Conservation (phyloP, 2,888 invertebrate species). For the Brachyopa scutellaris region DNA sequence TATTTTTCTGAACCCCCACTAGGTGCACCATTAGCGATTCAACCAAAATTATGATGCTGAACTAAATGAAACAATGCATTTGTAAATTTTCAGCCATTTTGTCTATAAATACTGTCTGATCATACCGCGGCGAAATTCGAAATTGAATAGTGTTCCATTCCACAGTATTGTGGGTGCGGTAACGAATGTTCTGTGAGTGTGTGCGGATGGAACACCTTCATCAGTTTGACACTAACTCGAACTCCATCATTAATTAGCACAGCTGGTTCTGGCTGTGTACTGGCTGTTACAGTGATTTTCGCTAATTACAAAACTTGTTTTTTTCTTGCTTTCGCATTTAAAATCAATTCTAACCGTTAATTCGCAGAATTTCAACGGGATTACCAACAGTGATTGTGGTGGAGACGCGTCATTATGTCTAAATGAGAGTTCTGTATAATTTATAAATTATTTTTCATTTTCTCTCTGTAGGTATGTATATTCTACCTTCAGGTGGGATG, state of each 20-base stretch:
- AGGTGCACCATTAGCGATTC: background rate
- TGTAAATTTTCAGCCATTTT: background rate
- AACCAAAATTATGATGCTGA: background rate
- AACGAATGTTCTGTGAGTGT: background rate
- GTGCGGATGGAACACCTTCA: background rate
- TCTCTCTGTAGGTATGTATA: background rate
- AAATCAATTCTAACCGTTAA: constrained; percentile 19
- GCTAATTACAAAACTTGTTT: constrained; percentile 53
- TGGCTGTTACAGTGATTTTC: constrained; percentile 17
- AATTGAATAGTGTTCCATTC: background rate
- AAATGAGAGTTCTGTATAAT: constrained; percentile 18
- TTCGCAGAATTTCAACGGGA: constrained; percentile 19
- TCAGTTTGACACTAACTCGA: too few species aligned
- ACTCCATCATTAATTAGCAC: constrained; percentile 35
- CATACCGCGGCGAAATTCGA: background rate
- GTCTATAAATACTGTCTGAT: constrained; percentile 13
- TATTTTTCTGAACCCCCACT: background rate
- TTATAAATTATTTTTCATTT: constrained; percentile 15
- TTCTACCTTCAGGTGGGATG: too few species aligned
- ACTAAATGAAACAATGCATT: background rate
- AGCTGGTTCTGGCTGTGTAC: too few species aligned
- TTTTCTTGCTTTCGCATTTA: too few species aligned
- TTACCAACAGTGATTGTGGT: background rate
- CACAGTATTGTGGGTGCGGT: background rate
- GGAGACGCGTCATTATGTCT: background rate